Evolutionary conservation across 2,888 invertebrate genomes (phyloP).

Genomic region (Drosophila neoperkinsi): DNA sequence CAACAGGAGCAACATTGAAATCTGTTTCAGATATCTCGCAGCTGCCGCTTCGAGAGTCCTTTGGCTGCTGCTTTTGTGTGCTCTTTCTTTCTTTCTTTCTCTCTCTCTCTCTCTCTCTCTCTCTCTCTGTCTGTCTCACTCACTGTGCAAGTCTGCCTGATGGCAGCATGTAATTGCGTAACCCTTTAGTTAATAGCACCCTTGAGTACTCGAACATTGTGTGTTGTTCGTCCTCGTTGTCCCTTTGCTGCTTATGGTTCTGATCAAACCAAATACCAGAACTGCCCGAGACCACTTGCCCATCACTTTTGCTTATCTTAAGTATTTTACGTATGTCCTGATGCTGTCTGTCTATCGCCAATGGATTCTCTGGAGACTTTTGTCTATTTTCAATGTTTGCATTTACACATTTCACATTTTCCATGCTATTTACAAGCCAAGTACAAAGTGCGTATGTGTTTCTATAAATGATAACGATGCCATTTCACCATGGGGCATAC

Average conservation of each 20-base stretch:
- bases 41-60: conserved; percentile 60
- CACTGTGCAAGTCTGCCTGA: conserved; percentile 6
- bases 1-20: conserved; percentile 46
- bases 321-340: conserved; percentile 76
- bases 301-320: conserved; percentile 79
- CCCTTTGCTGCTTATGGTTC: conserved; percentile 52
- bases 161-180: conserved; percentile 76
- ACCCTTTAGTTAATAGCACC: conserved; percentile 80
- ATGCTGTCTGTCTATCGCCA: conserved; percentile 33
- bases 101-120: conserved; percentile 8
- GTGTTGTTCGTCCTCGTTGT: conserved; percentile 39
- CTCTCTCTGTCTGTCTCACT: conserved; percentile 9
- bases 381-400: conserved; percentile 61
- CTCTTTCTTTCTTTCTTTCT: conserved; percentile 8
- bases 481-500: conserved; percentile 28
- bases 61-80: conserved; percentile 53
- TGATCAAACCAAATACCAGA: conserved; percentile 44
- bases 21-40: conserved; percentile 64
- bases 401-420: conserved; percentile 63
- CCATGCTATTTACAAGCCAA: conserved; percentile 34
- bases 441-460: conserved; percentile 27
- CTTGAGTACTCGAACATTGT: conserved; percentile 72
- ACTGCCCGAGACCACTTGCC: conserved; percentile 39
- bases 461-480: conserved; percentile 51
- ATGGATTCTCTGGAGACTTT: conserved; percentile 51